Evolutionary conservation across 2,113 vertebrate genomes (phyloP), one percentile per base, ranked within the genome.

Genomic region (Pelobates fuscus): DNA sequence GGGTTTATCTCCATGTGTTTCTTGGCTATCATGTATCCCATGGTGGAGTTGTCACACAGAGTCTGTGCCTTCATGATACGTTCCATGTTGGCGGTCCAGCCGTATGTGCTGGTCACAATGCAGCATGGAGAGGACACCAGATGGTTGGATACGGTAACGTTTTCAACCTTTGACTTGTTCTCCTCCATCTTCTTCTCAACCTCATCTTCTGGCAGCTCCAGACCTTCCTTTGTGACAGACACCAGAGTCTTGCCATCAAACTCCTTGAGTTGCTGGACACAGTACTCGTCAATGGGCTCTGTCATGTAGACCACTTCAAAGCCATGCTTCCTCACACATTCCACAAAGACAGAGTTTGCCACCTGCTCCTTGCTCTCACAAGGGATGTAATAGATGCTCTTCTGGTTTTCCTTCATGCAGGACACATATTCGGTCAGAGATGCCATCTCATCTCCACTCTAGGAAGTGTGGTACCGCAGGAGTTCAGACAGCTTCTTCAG

Each of bases 111-210:
- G n/a, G n/a, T n/a, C n/a, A n/a, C n/a, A n/a, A n/a, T n/a, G n/a
- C n/a, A n/a, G n/a, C n/a, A n/a, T n/a, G n/a, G n/a, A n/a, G n/a
- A n/a, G n/a, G n/a, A n/a, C n/a, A n/a, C n/a, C n/a, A n/a, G n/a
- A n/a, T n/a, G n/a, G n/a, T n/a, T n/a, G n/a, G n/a, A n/a, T n/a
- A n/a, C n/a, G n/a, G n/a, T n/a, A n/a, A n/a, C n/a, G n/a, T 84
- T 94, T 79, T 98, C 94, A 10, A 95, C 97, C 80, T 94, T 98
- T 8, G 94, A 87, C 79, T 96, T 97, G 84, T 94, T 95, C 63
- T 98, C 95, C 70, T 98, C 96, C 94, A 96, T 96, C 71, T 97
- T 99, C 85, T 97, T 98, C 84, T 98, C 95, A 21, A 95, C 94
- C 75, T 98, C 96, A 7, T 98, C 94, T 83, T 98, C 95, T 0